Percentiles rank a stretch among this genome's conserved stretches.
These are phyloP conservation scores for Dynastes tityus DNA, from an alignment of 2,888 invertebrate genomes.

Conservation along the genomic window DNA sequence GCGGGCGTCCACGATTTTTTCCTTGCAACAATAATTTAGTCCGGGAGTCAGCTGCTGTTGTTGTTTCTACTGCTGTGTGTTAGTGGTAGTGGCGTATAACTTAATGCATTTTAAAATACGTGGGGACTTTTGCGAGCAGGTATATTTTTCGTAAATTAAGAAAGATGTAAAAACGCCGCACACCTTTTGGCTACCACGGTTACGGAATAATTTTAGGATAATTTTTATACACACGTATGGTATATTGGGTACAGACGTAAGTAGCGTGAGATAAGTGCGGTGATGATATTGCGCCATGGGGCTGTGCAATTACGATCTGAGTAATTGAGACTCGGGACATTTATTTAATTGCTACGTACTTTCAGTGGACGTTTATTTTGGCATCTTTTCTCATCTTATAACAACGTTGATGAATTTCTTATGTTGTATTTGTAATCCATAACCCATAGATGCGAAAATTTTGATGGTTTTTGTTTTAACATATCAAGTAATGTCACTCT, in stretches of 20 bases:
- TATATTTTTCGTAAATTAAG: conserved; percentile 55
- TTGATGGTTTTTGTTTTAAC: too few species aligned
- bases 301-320: background rate
- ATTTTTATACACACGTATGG: conserved; percentile 26
- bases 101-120: conserved; percentile 60
- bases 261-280: background rate
- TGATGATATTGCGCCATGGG: background rate
- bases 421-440: too few species aligned
- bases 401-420: too few species aligned
- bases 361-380: too few species aligned
- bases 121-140: conserved; percentile 51
- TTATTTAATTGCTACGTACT: background rate
- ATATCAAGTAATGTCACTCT: too few species aligned
- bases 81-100: conserved; percentile 50
- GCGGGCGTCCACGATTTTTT: conserved; percentile 34
- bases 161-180: conserved; percentile 51
- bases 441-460: too few species aligned
- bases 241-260: background rate
- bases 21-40: conserved; percentile 35
- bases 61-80: too few species aligned
- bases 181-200: conserved; percentile 55
- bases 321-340: background rate
- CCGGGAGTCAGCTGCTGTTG: conserved; percentile 55
- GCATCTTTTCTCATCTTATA: too few species aligned
- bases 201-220: conserved; percentile 54